Percentiles rank a stretch among this genome's conserved stretches.
Evolutionary conservation across 2,113 vertebrate genomes (phyloP).

Genomic region (Actenoides hombroni): DNA sequence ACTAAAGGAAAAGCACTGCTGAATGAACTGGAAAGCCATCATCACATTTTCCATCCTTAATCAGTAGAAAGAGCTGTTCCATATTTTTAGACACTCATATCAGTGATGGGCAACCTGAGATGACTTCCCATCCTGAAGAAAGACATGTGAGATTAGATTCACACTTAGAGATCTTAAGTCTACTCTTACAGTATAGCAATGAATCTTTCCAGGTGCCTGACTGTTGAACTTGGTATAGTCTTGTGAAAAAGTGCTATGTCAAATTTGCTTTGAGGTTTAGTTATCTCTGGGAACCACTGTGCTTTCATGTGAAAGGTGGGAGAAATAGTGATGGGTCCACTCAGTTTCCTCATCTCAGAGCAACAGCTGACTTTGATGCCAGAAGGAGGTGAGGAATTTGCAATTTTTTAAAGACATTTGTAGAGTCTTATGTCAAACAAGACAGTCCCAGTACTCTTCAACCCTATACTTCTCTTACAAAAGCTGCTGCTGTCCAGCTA

Average conservation of each 20-base stretch:
- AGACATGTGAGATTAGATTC: neutral
- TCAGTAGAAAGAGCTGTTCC: neutral
- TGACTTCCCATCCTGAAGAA: neutral
- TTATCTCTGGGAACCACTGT: neutral
- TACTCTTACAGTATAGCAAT: neutral
- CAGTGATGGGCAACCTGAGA: neutral
- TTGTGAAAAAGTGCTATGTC: neutral
- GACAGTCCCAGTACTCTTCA: neutral
- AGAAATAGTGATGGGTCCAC: neutral
- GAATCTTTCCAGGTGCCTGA: neutral
- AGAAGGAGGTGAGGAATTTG: neutral
- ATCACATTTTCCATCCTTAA: neutral
- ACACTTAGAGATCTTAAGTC: neutral
- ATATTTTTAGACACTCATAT: neutral
- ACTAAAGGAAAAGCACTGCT: neutral
- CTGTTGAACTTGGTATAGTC: neutral
- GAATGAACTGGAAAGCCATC: neutral
- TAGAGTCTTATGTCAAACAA: neutral
- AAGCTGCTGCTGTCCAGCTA: neutral
- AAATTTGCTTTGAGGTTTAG: neutral
- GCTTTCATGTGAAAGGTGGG: neutral
- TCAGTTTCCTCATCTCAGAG: neutral
- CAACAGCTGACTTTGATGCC: neutral
- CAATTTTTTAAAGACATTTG: neutral
- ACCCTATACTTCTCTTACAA: neutral